Base-by-base conservation (phyloP, 2,888 invertebrate genomes). In the Phanerotoma sp. region DNA sequence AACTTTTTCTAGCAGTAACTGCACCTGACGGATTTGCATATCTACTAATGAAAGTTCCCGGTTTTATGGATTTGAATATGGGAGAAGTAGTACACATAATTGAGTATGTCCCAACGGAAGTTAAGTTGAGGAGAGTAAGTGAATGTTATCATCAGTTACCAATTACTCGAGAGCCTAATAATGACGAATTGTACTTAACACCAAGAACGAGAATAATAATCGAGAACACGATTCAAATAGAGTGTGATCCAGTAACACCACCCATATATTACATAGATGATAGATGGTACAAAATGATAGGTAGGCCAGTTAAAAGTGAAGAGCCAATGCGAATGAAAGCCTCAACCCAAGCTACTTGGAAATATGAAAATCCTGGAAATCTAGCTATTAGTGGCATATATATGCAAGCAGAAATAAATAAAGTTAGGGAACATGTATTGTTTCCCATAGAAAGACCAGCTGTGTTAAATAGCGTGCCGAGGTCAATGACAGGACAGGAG, bases 1-100 rank as follows among this genome's bases (percentile, higher is more conserved):
- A 62, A 22, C 51, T 64, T 9, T 6, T 56, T 1, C 13, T 64
- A n/a, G 64, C 63, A 5, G 54, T 58, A 1, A n/a, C 65, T 2
- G 32, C 53, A 4, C 67, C 60, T 3, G 54, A 63, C 40, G 54
- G 60, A 10, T 53, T 67, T 3, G 61, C 62, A 9, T 54, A 50
- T 6, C 25, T 61, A 2, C 42, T 66, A 2, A 63, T 63, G 51
- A 48, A 62, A 2, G 35, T 57, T 13, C 46, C 54, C 2, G 65
- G 64, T 2, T 61, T 60, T 38, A 56, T 66, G 13, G 64, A 60
- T n/a, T 21, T 53, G 30, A 56, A 62, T 15, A 40, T 51, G 41
- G 67, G 64, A 35, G 65, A 65, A 54, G 61, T 60, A 2, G 18
- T 63, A 1, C 62, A 63, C 47, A 57, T 66, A 9, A 38, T 65